phyloP scores from a whole-genome alignment of 2,797 vertebrate species.

The Onychomys arenicola region DNA sequence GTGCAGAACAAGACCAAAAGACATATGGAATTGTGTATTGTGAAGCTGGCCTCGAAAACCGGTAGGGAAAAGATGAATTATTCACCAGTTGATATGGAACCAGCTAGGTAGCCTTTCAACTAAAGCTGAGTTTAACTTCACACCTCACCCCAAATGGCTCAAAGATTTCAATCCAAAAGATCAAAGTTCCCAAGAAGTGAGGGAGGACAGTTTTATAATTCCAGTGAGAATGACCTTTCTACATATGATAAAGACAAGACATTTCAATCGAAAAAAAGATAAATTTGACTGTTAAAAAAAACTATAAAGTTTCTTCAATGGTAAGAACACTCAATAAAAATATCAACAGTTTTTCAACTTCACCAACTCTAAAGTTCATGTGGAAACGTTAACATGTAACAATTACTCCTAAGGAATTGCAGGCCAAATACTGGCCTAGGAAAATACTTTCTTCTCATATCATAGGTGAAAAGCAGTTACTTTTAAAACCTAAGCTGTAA shows the following conservation, averaged over 20 bases:
- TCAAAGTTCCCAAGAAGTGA: not conserved
- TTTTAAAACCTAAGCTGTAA: constrained; percentile 39
- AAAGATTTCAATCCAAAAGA: constrained; percentile 22
- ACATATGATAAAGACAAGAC: constrained; percentile 36
- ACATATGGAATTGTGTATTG: not conserved
- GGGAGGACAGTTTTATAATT: not conserved
- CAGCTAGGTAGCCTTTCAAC: not conserved
- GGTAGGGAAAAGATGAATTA: not conserved
- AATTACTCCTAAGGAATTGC: not conserved
- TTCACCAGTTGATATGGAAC: not conserved
- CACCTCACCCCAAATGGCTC: not conserved
- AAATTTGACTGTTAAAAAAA: constrained; percentile 22
- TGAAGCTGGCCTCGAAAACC: not conserved
- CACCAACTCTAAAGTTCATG: constrained; percentile 31
- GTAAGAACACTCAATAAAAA: constrained; percentile 48
- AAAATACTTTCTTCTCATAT: constrained; percentile 49
- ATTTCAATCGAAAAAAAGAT: not conserved
- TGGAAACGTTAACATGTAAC: constrained; percentile 46
- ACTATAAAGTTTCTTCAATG: constrained; percentile 35
- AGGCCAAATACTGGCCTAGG: not conserved
- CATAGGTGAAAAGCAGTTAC: constrained; percentile 40
- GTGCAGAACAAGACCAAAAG: not conserved
- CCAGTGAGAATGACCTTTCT: not conserved
- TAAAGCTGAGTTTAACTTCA: not conserved
- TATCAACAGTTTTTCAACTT: constrained; percentile 14